Evolutionary conservation across 2,888 invertebrate species (phyloP).

Genomic region (Microctonus hyperodae): DNA sequence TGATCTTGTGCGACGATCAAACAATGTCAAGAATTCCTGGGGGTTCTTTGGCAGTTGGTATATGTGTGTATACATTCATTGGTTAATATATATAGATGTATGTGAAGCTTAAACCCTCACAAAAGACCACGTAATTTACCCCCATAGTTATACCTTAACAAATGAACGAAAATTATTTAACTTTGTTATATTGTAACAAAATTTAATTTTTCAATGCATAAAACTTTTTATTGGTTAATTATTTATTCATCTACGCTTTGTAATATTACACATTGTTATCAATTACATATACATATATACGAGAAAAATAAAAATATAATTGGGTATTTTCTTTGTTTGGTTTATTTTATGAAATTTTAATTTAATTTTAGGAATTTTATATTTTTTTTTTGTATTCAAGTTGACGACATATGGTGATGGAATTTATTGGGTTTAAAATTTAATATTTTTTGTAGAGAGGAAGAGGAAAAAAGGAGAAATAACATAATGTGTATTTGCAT

Average conservation of each 20-base stretch:
- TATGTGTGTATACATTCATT: background rate
- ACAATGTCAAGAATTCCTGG: conserved; percentile 33
- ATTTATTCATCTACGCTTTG: background rate
- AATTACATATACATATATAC: no score
- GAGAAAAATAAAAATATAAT: no score
- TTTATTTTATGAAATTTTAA: no score
- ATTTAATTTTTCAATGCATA: background rate
- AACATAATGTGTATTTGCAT: no score
- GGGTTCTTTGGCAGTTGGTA: conserved; percentile 8
- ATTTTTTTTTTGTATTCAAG: no score
- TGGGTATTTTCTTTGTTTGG: no score
- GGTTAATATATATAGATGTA: background rate
- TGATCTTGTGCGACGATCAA: conserved; percentile 31
- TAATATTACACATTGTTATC: background rate
- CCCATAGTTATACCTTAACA: background rate
- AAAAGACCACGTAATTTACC: conserved; percentile 10
- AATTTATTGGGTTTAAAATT: no score
- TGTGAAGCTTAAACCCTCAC: background rate
- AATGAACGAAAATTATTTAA: conserved; percentile 1
- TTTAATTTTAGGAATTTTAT: no score
- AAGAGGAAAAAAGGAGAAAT: conserved; percentile 8
- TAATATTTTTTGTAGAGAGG: no score
- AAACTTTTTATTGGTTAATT: background rate
- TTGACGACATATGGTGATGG: no score
- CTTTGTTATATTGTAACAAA: background rate